Conservation (phyloP, 2,888 invertebrate species). For the Clusia tigrina region DNA sequence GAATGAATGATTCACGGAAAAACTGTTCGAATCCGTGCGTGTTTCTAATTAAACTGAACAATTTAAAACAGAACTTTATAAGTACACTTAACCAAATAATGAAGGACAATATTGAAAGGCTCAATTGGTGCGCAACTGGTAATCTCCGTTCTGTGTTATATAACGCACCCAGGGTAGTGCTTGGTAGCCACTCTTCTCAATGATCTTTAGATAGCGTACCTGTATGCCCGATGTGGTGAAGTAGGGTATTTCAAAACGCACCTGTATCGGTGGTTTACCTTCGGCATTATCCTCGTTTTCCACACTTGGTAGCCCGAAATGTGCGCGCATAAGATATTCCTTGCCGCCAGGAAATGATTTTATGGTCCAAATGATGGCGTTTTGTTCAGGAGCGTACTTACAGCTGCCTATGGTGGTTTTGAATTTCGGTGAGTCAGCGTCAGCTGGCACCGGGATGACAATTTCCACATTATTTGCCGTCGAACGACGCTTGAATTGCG, state of each 20-base stretch:
- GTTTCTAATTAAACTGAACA: background rate
- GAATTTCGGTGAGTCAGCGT: slow-evolving; percentile 98
- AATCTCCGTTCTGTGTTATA: slow-evolving; percentile 99
- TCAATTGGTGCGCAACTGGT: slow-evolving; percentile 93
- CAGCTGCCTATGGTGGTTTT: slow-evolving; percentile 97
- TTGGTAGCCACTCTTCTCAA: slow-evolving; percentile 99
- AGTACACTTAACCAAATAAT: background rate
- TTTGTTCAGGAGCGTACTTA: slow-evolving; percentile 96
- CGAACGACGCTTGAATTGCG: slow-evolving; percentile 96
- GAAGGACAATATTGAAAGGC: too few relatives aligned
- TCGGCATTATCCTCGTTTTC: slow-evolving; percentile 88
- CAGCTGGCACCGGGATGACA: slow-evolving; percentile 92
- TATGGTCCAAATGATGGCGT: slow-evolving; percentile 96
- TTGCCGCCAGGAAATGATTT: slow-evolving; percentile 98
- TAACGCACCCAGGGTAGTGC: slow-evolving; percentile 99
- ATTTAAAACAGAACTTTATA: background rate
- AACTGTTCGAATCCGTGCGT: too few relatives aligned
- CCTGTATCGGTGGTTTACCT: slow-evolving; percentile 97
- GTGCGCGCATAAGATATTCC: slow-evolving; percentile 97
- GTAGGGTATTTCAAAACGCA: slow-evolving; percentile 98
- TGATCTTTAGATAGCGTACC: slow-evolving; percentile 76
- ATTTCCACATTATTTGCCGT: slow-evolving; percentile 99
- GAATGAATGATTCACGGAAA: background rate
- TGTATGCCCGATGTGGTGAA: slow-evolving; percentile 99
- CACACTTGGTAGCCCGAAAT: slow-evolving; percentile 96